Evolutionary conservation across 2,888 invertebrate genomes (phyloP).

Genomic region (Spilosoma lubricipeda): DNA sequence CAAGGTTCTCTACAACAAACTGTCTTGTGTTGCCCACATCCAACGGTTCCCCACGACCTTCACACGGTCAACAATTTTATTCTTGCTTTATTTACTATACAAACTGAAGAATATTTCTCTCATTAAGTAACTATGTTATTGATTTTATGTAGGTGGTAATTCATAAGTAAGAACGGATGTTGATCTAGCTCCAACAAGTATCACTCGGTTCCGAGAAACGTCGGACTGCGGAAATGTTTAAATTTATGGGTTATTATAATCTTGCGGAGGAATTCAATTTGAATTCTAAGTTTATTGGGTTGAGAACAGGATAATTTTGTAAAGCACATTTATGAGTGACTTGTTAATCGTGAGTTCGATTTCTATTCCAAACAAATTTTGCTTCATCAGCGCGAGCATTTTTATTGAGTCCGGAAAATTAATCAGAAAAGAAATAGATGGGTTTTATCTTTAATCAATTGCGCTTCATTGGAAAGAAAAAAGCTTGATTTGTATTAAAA

Average conservation of each 20-base stretch:
- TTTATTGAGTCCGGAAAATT: too few species aligned
- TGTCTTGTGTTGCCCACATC: too few species aligned
- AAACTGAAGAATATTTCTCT: neutral
- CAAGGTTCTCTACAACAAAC: too few species aligned
- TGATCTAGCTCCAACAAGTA: constrained; percentile 23
- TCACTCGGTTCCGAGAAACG: constrained; percentile 27
- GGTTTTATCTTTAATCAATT: neutral
- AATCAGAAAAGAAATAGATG: too few species aligned
- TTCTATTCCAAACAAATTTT: neutral
- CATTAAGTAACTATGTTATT: constrained; percentile 5
- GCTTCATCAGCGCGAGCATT: neutral
- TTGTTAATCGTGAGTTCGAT: neutral
- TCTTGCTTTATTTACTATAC: neutral
- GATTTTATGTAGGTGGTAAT: constrained; percentile 19
- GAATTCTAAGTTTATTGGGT: neutral
- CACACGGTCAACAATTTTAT: neutral
- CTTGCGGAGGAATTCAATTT: neutral
- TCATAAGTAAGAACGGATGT: constrained; percentile 16
- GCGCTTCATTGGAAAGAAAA: neutral
- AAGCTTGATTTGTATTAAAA: neutral
- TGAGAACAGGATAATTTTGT: neutral
- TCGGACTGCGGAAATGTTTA: constrained; percentile 8
- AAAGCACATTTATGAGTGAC: neutral
- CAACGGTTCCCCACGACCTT: neutral
- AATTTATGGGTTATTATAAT: neutral